Percentiles rank a stretch among this genome's conserved stretches.
These are phyloP conservation scores for Silurus glanis DNA, from an alignment of 2,113 vertebrate species.

Conservation along the genomic window DNA sequence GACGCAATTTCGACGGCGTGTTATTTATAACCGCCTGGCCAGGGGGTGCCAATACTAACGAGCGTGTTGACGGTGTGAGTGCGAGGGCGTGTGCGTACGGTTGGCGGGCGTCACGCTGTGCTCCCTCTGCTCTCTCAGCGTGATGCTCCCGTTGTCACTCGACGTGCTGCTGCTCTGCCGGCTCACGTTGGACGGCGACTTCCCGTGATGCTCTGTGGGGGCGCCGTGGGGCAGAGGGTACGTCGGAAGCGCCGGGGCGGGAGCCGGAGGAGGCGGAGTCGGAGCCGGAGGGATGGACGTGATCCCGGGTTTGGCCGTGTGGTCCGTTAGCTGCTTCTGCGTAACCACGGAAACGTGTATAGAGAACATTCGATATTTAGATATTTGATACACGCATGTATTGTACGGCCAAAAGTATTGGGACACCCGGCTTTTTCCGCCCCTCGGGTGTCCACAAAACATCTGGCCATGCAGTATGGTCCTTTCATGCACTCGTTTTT, in stretches of 20 bases:
- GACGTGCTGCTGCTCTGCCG: slow-evolving; percentile 80
- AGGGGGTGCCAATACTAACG: too few species aligned
- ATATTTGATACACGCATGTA: too few species aligned
- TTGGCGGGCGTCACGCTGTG: slow-evolving; percentile 69
- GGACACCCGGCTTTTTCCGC: too few species aligned
- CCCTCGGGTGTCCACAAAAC: too few species aligned
- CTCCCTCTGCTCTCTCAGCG: slow-evolving; percentile 73
- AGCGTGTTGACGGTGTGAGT: too few species aligned
- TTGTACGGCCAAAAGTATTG: too few species aligned
- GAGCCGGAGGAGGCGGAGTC: slow-evolving; percentile 53
- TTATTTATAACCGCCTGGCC: too few species aligned
- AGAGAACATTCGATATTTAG: too few species aligned
- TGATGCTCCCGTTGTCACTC: slow-evolving; percentile 71
- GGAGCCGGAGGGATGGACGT: slow-evolving; percentile 47
- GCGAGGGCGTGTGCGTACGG: slow-evolving; percentile 54
- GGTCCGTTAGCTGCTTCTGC: slow-evolving; percentile 87
- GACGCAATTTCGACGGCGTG: too few species aligned
- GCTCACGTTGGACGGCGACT: slow-evolving; percentile 61
- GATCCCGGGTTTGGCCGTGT: slow-evolving; percentile 59
- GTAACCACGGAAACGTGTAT: background rate
- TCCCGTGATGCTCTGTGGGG: slow-evolving; percentile 37
- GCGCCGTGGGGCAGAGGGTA: slow-evolving; percentile 67
- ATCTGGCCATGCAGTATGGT: background rate
- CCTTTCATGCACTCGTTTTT: background rate
- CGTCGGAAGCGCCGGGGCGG: slow-evolving; percentile 65